Conservation (phyloP, 2,113 vertebrate species). For the Dipodomys merriami region DNA sequence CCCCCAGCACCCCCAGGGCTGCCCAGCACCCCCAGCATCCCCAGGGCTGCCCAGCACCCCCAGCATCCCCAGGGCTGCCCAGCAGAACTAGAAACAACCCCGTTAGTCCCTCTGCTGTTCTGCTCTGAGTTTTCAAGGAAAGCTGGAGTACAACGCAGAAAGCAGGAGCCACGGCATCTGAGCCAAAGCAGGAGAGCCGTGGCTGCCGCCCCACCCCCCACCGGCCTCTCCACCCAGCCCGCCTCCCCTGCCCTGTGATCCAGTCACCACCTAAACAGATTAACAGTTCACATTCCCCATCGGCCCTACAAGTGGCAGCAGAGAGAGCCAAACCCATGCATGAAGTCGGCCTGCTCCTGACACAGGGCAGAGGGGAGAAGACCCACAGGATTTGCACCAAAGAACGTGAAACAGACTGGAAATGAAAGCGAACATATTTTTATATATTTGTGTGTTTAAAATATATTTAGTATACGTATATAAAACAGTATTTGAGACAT, state of each 20-base stretch:
- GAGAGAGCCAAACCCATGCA: conserved; percentile 11
- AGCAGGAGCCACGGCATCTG: too few relatives aligned
- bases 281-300: not conserved
- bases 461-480: not conserved
- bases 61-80: not conserved
- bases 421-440: not conserved
- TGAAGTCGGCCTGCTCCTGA: not conserved
- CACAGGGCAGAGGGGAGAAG: not conserved
- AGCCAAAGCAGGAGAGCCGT: too few relatives aligned
- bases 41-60: too few relatives aligned
- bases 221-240: too few relatives aligned
- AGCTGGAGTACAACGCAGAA: not conserved
- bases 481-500: conserved; percentile 36
- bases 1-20: too few relatives aligned
- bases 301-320: not conserved
- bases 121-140: conserved; percentile 31
- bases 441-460: not conserved
- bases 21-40: too few relatives aligned
- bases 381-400: not conserved
- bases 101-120: not conserved
- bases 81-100: conserved; percentile 55
- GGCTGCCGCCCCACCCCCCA: too few relatives aligned
- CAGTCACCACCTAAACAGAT: not conserved
- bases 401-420: not conserved
- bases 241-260: not conserved